Conservation (phyloP, 2,888 invertebrate genomes). For the Charanyca ferruginea region DNA sequence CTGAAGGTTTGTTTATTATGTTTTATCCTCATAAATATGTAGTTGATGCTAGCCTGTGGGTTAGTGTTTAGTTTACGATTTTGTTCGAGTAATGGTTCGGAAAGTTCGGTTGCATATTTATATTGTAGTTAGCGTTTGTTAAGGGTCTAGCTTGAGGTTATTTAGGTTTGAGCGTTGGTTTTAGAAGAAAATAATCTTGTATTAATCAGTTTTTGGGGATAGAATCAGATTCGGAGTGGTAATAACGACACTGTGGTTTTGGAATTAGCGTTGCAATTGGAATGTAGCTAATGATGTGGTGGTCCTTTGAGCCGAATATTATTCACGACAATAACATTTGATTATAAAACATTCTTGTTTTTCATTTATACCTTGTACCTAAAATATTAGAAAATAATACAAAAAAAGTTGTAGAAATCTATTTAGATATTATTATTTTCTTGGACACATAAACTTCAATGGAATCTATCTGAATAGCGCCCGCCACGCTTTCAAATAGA, state of each 20-base stretch:
- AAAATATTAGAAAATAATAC: background rate
- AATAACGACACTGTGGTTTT: background rate
- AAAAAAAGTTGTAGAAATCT: too few relatives aligned
- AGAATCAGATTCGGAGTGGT: background rate
- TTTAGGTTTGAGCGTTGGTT: slow-evolving; percentile 11
- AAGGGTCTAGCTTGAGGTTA: slow-evolving; percentile 14
- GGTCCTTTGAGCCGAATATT: too few relatives aligned
- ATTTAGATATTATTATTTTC: background rate
- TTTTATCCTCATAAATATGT: slow-evolving; percentile 77
- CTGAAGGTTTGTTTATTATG: slow-evolving; percentile 60
- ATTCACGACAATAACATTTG: too few relatives aligned
- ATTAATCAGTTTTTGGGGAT: background rate
- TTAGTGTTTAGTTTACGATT: slow-evolving; percentile 75
- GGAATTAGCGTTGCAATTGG: background rate
- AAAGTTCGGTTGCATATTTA: slow-evolving; percentile 67
- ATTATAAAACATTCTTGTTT: too few relatives aligned
- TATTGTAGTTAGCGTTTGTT: slow-evolving; percentile 49
- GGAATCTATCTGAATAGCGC: slow-evolving; percentile 17
- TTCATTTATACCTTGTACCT: too few relatives aligned
- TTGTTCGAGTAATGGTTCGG: slow-evolving; percentile 72
- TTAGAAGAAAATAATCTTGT: slow-evolving; percentile 17
- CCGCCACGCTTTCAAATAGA: slow-evolving; percentile 25
- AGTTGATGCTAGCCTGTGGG: slow-evolving; percentile 68
- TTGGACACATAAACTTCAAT: slow-evolving; percentile 28
- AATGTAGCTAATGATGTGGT: too few relatives aligned